Percentiles rank a stretch among this genome's conserved stretches.
phyloP scores from a whole-genome alignment of 30 jellyfish, hydroid and myxozoan genomes.

The Chironex yamaguchii region DNA sequence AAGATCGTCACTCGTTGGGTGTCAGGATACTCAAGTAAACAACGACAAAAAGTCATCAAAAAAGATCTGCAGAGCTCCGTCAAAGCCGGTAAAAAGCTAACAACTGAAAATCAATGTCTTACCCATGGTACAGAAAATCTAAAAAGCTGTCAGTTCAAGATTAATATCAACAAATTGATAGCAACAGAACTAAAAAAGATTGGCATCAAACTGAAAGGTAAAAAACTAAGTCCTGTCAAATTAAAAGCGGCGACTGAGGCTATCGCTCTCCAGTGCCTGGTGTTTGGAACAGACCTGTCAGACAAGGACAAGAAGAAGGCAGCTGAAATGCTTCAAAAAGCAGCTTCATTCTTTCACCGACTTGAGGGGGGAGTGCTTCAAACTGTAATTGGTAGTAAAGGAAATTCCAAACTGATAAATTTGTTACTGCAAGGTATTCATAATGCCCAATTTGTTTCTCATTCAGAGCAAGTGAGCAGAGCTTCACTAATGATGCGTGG shows the following conservation, averaged over 20 bases:
- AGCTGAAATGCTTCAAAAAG: not conserved
- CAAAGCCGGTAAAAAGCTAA: not conserved
- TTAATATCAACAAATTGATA: not conserved
- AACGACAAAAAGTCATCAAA: not conserved
- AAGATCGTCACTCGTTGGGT: constrained; percentile 65
- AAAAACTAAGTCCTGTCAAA: not conserved
- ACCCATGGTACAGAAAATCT: not conserved
- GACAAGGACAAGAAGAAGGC: not conserved
- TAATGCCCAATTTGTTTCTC: not conserved
- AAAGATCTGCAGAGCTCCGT: constrained; percentile 2
- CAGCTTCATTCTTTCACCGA: constrained; percentile 38
- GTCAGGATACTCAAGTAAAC: constrained; percentile 61
- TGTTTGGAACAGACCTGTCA: not conserved
- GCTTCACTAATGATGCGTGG: not conserved
- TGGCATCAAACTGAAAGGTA: not conserved
- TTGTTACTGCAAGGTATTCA: not conserved
- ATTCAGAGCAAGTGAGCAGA: not conserved
- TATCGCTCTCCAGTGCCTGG: constrained; percentile 28
- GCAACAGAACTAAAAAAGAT: not conserved
- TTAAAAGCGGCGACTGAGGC: constrained; percentile 45
- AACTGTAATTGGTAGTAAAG: constrained; percentile 2
- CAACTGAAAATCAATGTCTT: constrained; percentile 16
- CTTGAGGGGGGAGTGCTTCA: constrained; percentile 39
- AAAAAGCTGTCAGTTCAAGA: not conserved
- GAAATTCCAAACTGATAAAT: not conserved